Base-by-base conservation (phyloP, 2,888 invertebrate genomes). In the Macaria notata region DNA sequence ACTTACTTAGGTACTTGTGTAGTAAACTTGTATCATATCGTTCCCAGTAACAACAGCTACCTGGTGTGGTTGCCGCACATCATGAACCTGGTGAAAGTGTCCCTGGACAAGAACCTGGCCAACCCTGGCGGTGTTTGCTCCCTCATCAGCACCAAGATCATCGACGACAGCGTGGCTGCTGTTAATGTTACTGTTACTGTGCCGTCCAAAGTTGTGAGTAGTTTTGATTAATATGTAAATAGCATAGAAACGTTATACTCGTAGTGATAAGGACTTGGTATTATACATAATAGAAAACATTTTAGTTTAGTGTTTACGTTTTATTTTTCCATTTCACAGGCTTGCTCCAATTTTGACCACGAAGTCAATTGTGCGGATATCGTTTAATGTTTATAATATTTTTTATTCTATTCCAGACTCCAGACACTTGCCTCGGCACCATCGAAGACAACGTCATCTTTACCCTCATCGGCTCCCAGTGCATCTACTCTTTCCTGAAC, bases 381-480 rank as follows among this genome's bases (percentile, higher is more conserved):
- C n/a, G 4, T 41, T 5, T 8, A 1, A 1, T 41, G 4, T 5
- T 41, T 41, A 41, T 4, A 8, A 4, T 41, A 5, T 41, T 41
- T 41, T 41, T 41, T 47, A 31, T 36, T 38, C 61, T 53, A 44
- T 85, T 86, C 6, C 83, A 90, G 90, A 64, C 71, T 1, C 74
- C 79, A 42, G 78, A 80, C 43, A 65, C 74, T 7, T 95, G 95
- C 73, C 75, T 81, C 0, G 85, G 91, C 0, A 83, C 83, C 0
- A 88, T 95, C 9, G 93, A 95, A 65, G 78, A 90, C 3, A 90
- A 90, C 56, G 93, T 94, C 0, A 94, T 95, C 62, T 76, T 93
- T 51, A 94, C 94, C 7, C 92, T 95, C 3, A 87, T 95, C n/a
- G 86, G 91, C 0, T 94, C 95, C 48, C 95, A 95, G 5, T 79